Percentiles rank a stretch among this genome's conserved stretches.
Conservation (phyloP, 1,140 invertebrate species). For the Ceratitis capitata region DNA sequence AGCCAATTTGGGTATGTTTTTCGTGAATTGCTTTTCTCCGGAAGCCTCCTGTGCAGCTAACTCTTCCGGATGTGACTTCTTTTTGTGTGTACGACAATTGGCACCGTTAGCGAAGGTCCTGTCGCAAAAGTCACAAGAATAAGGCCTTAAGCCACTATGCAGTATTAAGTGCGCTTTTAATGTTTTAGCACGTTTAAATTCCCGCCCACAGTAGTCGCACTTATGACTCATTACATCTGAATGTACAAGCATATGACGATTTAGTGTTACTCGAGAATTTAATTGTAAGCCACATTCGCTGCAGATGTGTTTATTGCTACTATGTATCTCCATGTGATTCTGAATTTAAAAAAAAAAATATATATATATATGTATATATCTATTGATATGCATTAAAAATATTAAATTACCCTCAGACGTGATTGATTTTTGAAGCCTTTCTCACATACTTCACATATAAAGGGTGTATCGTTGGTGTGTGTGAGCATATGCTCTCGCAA, state of each 20-base stretch:
- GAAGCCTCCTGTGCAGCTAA: conserved; percentile 52
- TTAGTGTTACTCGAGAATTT: conserved; percentile 66
- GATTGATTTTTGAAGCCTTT: conserved; percentile 64
- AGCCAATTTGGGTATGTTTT: conserved; percentile 62
- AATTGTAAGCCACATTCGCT: conserved; percentile 67
- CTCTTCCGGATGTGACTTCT: conserved; percentile 62
- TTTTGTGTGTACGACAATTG: conserved; percentile 65
- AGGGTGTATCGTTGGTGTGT: conserved; percentile 66
- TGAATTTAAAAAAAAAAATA: not conserved
- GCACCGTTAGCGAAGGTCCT: conserved; percentile 63
- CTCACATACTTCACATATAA: conserved; percentile 66
- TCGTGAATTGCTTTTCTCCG: conserved; percentile 51
- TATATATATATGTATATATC: not conserved
- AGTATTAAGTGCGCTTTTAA: conserved; percentile 59
- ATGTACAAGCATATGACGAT: conserved; percentile 67
- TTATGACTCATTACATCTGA: conserved; percentile 66
- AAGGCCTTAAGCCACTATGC: conserved; percentile 61
- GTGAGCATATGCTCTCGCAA: conserved; percentile 66
- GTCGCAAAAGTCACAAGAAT: conserved; percentile 63
- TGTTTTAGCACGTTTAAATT: conserved; percentile 52
- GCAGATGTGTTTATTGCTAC: conserved; percentile 66
- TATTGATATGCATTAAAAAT: too few relatives aligned
- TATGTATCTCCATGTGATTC: conserved; percentile 65
- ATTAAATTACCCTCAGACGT: conserved; percentile 48
- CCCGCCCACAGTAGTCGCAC: conserved; percentile 52